Conservation (phyloP, 2,888 invertebrate species). For the Heliconius aoede region DNA sequence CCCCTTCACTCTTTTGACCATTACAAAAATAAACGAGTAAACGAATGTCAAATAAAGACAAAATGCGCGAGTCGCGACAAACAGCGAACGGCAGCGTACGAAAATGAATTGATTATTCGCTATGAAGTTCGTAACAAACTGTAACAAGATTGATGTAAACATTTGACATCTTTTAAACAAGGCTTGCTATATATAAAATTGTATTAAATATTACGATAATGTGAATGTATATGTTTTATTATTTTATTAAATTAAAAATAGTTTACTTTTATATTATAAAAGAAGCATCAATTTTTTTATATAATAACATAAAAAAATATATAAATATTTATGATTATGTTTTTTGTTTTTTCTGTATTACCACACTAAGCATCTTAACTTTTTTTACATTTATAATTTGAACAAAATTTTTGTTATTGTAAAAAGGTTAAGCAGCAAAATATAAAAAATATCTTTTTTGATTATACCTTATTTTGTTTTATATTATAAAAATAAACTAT, state of each 20-base stretch:
- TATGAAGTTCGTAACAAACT: slow-evolving; percentile 56
- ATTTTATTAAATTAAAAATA: background rate
- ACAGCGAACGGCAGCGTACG: slow-evolving; percentile 52
- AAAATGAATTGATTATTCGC: slow-evolving; percentile 62
- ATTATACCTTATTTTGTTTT: slow-evolving; percentile 15
- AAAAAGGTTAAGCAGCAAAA: slow-evolving; percentile 20
- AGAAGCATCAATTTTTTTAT: background rate
- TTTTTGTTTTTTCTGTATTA: background rate
- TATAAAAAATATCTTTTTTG: slow-evolving; percentile 1
- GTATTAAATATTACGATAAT: background rate
- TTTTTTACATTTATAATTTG: slow-evolving; percentile 7
- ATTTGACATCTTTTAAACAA: background rate
- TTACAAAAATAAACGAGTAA: slow-evolving; percentile 62
- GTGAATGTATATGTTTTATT: background rate
- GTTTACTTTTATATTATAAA: background rate
- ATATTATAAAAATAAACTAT: slow-evolving; percentile 26
- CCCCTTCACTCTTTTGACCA: slow-evolving; percentile 68
- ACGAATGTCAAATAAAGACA: slow-evolving; percentile 58
- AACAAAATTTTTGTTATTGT: slow-evolving; percentile 14
- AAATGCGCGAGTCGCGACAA: slow-evolving; percentile 51
- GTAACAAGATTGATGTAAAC: too few species aligned
- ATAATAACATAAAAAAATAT: background rate
- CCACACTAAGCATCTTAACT: background rate
- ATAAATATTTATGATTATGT: too few species aligned
- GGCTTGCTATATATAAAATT: slow-evolving; percentile 16